Conservation (phyloP, 2,797 vertebrate genomes). For the Argentina silus region DNA sequence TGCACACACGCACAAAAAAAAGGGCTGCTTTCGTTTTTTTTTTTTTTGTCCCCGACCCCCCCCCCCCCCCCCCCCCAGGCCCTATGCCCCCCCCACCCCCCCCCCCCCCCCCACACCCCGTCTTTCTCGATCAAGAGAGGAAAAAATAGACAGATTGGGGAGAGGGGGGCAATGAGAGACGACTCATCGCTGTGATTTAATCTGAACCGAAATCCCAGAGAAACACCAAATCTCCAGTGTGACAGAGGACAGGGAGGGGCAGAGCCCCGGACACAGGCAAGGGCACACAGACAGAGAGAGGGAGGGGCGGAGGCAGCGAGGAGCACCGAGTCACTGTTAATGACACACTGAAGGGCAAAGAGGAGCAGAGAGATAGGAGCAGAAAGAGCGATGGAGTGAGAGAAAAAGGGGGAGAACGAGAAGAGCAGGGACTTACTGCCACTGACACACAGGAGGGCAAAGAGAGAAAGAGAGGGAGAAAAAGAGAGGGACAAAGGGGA, state of each 20-base stretch:
- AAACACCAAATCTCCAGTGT: constrained; percentile 56
- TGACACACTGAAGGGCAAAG: constrained; percentile 22
- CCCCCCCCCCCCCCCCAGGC: constrained; percentile 9
- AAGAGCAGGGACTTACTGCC: constrained; percentile 26
- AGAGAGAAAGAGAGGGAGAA: constrained; percentile 18
- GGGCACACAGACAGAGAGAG: constrained; percentile 23
- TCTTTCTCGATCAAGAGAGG: constrained; percentile 30
- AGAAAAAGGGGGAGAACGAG: constrained; percentile 10
- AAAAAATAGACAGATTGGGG: constrained; percentile 41
- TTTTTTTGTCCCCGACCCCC: constrained; percentile 9
- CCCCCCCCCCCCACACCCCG: constrained; percentile 7
- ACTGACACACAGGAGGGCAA: constrained; percentile 45
- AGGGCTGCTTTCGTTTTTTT: constrained; percentile 46
- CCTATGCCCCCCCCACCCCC: constrained; percentile 12
- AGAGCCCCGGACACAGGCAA: constrained; percentile 29
- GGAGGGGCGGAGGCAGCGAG: not conserved
- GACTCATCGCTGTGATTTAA: constrained; percentile 70
- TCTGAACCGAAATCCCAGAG: constrained; percentile 72
- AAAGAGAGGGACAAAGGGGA: constrained; percentile 30
- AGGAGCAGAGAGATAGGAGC: not conserved
- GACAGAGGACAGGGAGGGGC: constrained; percentile 61
- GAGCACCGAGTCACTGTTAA: not conserved
- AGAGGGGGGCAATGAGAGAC: constrained; percentile 48
- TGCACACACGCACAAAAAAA: constrained; percentile 43
- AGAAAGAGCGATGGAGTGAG: constrained; percentile 19